These are phyloP conservation scores for Esox niger DNA, from an alignment of 2,113 vertebrate species.

Conservation along the genomic window DNA sequence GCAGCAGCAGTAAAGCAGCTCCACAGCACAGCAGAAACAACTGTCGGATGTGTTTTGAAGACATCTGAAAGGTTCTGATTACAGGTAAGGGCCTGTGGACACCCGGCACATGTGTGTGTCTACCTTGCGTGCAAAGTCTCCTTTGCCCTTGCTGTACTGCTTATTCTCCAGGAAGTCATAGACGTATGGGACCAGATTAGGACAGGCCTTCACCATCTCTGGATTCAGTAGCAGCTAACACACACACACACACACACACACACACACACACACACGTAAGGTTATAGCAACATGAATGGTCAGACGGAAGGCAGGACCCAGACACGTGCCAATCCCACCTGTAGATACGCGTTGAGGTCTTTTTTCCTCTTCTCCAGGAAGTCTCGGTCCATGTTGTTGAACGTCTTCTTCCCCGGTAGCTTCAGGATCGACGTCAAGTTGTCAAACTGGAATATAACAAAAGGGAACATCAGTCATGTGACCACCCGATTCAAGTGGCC, in stretches of 20 bases:
- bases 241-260: conserved; percentile 16
- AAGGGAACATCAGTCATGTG: too few species aligned
- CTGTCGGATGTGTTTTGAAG: too few species aligned
- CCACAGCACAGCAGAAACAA: too few species aligned
- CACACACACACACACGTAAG: background rate
- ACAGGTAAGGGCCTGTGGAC: too few species aligned
- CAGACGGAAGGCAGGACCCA: background rate
- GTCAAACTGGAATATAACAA: conserved; percentile 82
- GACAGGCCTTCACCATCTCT: conserved; percentile 93
- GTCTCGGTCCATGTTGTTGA: conserved; percentile 99
- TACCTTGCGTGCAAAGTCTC: conserved; percentile 98
- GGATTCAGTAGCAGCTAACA: conserved; percentile 88
- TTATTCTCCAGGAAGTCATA: conserved; percentile 98
- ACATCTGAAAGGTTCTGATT: too few species aligned
- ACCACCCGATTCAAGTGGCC: too few species aligned
- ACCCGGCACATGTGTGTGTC: too few species aligned
- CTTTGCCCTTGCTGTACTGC: conserved; percentile 96
- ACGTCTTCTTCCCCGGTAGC: conserved; percentile 98
- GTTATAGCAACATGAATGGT: background rate
- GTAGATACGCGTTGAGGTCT: conserved; percentile 91
- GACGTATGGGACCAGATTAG: conserved; percentile 82
- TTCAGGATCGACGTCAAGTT: conserved; percentile 86
- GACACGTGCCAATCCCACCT: conserved; percentile 68
- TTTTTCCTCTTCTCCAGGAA: conserved; percentile 97
- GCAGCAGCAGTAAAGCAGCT: too few species aligned